These are phyloP conservation scores for Lontra canadensis DNA, from an alignment of 2,113 vertebrate genomes.

Conservation along the genomic window DNA sequence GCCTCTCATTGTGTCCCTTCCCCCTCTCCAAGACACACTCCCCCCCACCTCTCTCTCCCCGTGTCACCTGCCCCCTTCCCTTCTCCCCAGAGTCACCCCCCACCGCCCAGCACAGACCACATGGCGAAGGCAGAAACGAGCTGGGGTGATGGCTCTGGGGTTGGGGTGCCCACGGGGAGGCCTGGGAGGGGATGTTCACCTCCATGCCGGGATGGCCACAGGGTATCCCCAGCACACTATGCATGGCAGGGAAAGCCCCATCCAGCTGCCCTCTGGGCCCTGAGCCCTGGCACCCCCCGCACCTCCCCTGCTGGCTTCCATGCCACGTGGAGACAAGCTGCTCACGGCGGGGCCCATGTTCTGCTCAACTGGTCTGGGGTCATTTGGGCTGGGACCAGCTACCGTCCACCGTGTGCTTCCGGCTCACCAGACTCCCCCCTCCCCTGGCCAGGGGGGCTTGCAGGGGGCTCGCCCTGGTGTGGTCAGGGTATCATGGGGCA, in stretches of 20 bases:
- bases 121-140: background rate
- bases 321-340: no score
- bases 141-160: background rate
- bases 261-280: background rate
- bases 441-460: background rate
- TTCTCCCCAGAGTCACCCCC: background rate
- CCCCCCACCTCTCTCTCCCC: background rate
- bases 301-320: background rate
- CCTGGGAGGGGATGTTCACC: no score
- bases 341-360: background rate
- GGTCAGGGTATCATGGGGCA: rapidly evolving
- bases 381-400: no score
- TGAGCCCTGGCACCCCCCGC: rapidly evolving
- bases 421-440: no score
- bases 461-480: no score
- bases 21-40: background rate
- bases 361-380: background rate
- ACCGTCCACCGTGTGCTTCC: rapidly evolving
- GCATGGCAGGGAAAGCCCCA: background rate
- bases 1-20: background rate
- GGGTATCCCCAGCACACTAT: background rate
- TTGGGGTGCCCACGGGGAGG: background rate
- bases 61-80: background rate
- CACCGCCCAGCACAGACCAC: rapidly evolving
- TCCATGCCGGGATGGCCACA: background rate